phyloP scores from a whole-genome alignment of 2,797 vertebrate species.

The Sarcoramphus papa region DNA sequence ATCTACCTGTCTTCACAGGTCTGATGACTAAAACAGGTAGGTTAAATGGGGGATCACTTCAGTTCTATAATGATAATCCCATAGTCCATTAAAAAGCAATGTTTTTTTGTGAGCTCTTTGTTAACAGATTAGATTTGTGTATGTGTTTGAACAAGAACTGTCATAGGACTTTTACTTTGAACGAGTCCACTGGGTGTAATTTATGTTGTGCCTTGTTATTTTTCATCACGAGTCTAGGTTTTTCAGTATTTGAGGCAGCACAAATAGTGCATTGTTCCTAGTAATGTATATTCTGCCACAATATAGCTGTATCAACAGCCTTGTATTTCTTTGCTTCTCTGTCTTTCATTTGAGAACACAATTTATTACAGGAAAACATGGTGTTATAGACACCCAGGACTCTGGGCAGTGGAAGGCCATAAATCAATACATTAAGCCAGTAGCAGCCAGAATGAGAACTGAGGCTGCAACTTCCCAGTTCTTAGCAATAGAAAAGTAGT shows the following conservation, averaged over 20 bases:
- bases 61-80: background rate
- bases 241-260: background rate
- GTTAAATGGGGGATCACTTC: background rate
- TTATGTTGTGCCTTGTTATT: background rate
- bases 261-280: background rate
- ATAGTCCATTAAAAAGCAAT: background rate
- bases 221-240: background rate
- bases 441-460: background rate
- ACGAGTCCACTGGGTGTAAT: background rate
- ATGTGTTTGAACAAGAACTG: background rate
- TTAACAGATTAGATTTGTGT: background rate
- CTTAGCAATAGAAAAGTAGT: background rate
- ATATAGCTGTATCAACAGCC: background rate
- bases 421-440: background rate
- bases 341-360: background rate
- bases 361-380: background rate
- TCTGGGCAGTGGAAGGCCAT: background rate
- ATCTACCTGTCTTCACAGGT: background rate
- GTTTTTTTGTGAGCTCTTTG: background rate
- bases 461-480: background rate
- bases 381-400: background rate
- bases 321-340: background rate
- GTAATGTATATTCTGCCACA: background rate
- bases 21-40: background rate
- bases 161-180: background rate